phyloP scores from a whole-genome alignment of 1,140 invertebrate genomes.

The Cydia fagiglandana region DNA sequence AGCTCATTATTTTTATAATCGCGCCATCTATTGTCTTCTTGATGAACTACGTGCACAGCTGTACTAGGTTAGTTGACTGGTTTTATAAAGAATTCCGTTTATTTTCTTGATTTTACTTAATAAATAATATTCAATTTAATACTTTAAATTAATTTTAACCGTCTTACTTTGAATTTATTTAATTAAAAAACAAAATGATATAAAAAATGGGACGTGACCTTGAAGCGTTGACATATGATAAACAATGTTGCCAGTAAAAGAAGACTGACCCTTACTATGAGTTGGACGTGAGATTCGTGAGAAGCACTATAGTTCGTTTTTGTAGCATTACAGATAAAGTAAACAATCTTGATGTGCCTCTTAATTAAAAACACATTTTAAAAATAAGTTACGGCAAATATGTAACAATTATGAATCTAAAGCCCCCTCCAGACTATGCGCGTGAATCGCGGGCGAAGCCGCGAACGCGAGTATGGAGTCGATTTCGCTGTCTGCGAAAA shows the following conservation, averaged over 20 bases:
- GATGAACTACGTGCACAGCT: not conserved
- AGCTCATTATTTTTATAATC: not conserved
- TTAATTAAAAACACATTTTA: too few relatives aligned
- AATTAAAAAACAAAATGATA: not conserved
- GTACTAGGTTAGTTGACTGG: not conserved
- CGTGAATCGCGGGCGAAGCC: too few relatives aligned
- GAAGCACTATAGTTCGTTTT: too few relatives aligned
- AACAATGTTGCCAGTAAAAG: conserved; percentile 5
- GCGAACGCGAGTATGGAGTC: too few relatives aligned
- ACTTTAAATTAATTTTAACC: not conserved
- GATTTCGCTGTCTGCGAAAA: too few relatives aligned
- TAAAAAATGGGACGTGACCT: conserved; percentile 12
- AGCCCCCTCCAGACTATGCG: too few relatives aligned
- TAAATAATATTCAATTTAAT: not conserved
- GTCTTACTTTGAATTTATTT: not conserved
- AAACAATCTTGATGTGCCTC: too few relatives aligned
- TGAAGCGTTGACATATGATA: conserved; percentile 3
- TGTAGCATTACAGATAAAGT: too few relatives aligned
- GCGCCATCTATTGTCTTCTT: not conserved
- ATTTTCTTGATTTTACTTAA: not conserved
- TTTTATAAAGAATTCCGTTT: not conserved
- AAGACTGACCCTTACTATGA: not conserved
- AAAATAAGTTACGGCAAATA: too few relatives aligned
- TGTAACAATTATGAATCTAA: too few relatives aligned
- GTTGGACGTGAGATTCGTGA: not conserved